Evolutionary conservation across 2,113 vertebrate genomes (phyloP), one percentile per base, ranked within the genome.

Genomic region (Anguilla rostrata): DNA sequence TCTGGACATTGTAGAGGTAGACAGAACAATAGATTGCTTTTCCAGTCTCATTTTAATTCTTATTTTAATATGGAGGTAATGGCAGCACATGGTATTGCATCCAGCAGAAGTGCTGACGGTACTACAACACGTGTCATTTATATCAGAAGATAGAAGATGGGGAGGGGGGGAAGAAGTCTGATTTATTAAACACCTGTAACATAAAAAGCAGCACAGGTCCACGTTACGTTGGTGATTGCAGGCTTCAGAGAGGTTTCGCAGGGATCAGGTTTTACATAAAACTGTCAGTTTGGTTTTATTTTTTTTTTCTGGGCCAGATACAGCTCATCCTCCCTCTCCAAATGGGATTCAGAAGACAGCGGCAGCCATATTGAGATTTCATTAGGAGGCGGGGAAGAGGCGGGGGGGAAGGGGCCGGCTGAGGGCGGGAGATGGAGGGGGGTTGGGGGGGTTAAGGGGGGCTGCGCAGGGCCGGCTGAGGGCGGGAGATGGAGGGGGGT

Each of bases 131-230:
- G 89, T 92, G 91, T 81, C 91, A 43, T 90, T 89, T 84, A 85
- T 89, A 90, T 91, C 85, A 88, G 39, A 84, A 29, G 83, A 66
- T 26, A 66, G 5, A 26, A 26, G 60, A 26, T 22, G 60, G 60
- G 60, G 56, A 3, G 14, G 29, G 83, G 46, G 60, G 60, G 60
- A 49, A 88, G 15, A 22, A 18, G 60, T 88, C 86, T 79, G 85
- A 89, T 86, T 91, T 91, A 75, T 89, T 87, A 79, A 78, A 89
- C 92, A 95, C 93, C 92, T 95, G 92, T 91, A 90, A 82, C 86
- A 90, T 91, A 87, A 92, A 90, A 93, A 91, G 90, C 34, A 20
- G 66, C 60, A 75, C 78, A 79, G 81, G 83, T 56, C 49, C 49
- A 89, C 83, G 66, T 87, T 81, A 82, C 81, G 9, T 53, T 20